These are phyloP conservation scores for Ectemnius lituratus DNA, from an alignment of 2,888 invertebrate species.

Conservation along the genomic window DNA sequence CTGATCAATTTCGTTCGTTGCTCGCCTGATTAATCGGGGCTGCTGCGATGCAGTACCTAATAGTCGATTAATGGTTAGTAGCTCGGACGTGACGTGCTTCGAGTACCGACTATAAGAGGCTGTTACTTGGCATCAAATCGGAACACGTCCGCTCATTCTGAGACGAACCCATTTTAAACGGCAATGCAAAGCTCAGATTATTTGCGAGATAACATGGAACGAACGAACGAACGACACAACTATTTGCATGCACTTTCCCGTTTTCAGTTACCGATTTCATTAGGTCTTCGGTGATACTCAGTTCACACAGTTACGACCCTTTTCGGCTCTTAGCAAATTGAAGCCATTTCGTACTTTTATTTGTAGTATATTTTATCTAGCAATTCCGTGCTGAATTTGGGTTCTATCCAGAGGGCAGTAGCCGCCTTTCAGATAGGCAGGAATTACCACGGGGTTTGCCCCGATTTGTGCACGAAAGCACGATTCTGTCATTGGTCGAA, in stretches of 20 bases:
- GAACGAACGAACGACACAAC: conserved; percentile 5
- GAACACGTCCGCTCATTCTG: no score
- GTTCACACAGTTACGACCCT: conserved; percentile 11
- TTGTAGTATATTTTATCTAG: background rate
- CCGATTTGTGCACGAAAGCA: background rate
- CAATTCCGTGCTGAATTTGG: no score
- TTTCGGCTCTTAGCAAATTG: conserved; percentile 17
- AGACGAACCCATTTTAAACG: no score
- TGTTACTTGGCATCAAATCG: no score
- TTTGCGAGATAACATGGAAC: background rate
- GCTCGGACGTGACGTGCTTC: no score
- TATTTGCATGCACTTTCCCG: background rate
- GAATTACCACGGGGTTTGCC: no score
- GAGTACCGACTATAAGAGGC: no score
- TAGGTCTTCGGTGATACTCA: background rate
- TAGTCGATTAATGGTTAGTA: no score
- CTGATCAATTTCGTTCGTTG: background rate
- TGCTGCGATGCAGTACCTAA: background rate
- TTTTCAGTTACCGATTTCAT: conserved; percentile 4
- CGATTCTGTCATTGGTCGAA: no score
- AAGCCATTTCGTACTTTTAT: background rate
- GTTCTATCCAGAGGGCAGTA: no score
- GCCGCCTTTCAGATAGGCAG: no score
- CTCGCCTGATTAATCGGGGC: background rate
- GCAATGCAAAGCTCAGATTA: background rate